Base-by-base conservation (phyloP, 2,113 vertebrate genomes). In the Syngnathoides biaculeatus region DNA sequence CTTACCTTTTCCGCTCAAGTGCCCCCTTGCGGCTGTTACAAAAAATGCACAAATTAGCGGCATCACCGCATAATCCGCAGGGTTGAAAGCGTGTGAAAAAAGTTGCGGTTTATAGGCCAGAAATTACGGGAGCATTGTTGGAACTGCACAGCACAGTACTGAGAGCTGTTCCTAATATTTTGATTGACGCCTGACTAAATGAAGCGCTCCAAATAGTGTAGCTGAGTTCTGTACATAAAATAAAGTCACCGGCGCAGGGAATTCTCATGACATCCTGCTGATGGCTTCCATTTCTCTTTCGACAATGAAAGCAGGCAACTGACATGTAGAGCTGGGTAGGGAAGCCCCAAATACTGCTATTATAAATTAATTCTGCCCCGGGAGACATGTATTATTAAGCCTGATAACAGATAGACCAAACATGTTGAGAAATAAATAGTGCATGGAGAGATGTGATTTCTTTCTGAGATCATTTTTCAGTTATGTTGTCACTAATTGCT, bases 301-400 rank as follows among this genome's bases (percentile, higher is more conserved):
- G 39, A 66, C 71, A 62, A 69, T 0, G 0, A 68, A 50, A 73
- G 65, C 43, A 71, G 73, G 73, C 67, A 81, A 40, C 47, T 63
- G 55, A 73, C 64, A 64, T 67, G 38, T 22, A 68, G 47, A 83
- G 79, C n/a, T 71, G 26, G 24, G 24, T 3, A 1, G 53, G 55
- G 12, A 56, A 30, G 24, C 42, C 43, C 67, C 66, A 82, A 81
- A 86, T 78, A 64, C 58, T 17, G 68, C 67, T 59, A 71, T 78
- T 79, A 75, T 9, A 45, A 40, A 78, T 88, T 56, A 86, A 86
- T 86, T 84, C 84, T 87, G 78, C 68, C 87, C 62, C 20, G 52
- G 4, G 4, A 60, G n/a, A 26, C 70, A 87, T 84, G 30, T 74
- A 80, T 69, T 83, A 85, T 88, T 87, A 77, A 86, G 69, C 70